These are phyloP conservation scores for Dipodomys spectabilis DNA, from an alignment of 2,113 vertebrate genomes.

Conservation along the genomic window DNA sequence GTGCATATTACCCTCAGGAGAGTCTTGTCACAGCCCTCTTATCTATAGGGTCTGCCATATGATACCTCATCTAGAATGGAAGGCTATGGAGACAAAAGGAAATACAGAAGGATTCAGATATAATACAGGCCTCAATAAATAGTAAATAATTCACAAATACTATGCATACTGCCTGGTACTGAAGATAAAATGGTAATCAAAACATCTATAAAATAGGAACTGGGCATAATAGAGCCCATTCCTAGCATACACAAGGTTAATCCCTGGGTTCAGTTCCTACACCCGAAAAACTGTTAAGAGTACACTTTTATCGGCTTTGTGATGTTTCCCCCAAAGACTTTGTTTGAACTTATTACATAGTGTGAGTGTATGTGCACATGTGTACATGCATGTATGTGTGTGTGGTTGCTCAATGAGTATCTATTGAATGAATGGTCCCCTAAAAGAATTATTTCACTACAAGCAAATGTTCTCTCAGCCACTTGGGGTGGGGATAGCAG, in stretches of 20 bases:
- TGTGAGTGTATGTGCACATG: not conserved
- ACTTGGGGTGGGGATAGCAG: not conserved
- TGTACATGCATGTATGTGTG: not conserved
- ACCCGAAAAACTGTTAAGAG: not conserved
- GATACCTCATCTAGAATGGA: not conserved
- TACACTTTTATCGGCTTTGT: not conserved
- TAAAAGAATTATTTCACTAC: conserved; percentile 34
- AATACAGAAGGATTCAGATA: conserved; percentile 3
- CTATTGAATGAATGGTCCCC: conserved; percentile 9
- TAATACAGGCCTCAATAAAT: not conserved
- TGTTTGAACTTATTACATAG: not conserved
- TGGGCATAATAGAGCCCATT: not conserved
- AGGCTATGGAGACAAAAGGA: not conserved
- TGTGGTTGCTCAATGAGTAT: conserved; percentile 46
- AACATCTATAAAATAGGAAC: not conserved
- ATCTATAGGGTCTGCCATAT: not conserved
- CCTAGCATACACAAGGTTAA: not conserved
- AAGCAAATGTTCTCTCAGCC: conserved; percentile 35
- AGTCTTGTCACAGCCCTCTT: not conserved
- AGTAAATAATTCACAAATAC: conserved; percentile 6
- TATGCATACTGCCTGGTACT: conserved; percentile 29
- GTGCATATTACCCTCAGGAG: not conserved
- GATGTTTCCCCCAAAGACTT: not conserved
- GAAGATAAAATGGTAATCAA: conserved; percentile 30
- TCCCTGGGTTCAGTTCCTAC: not conserved